A percentile compares a stretch with the other conserved stretches of the same genome.
phyloP scores from a whole-genome alignment of 92 coral and sea anemone species.

The Meandrina meandrites region DNA sequence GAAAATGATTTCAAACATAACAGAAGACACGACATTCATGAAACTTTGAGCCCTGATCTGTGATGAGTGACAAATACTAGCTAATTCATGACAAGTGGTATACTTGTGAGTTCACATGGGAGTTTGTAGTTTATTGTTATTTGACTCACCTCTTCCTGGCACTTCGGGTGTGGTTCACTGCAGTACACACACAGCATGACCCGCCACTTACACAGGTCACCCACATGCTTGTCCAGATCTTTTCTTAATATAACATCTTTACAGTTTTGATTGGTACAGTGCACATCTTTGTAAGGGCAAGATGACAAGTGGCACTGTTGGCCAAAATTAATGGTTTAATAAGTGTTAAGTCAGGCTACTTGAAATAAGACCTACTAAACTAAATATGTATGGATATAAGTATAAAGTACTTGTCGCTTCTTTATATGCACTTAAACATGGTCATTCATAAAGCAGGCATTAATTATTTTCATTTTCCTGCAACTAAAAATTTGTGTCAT shows the following conservation, averaged over 20 bases:
- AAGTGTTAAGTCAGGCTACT: background rate
- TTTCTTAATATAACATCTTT: background rate
- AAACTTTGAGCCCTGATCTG: too few relatives aligned
- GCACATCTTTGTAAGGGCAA: background rate
- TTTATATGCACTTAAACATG: too few relatives aligned
- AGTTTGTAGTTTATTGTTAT: background rate
- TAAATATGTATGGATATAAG: too few relatives aligned
- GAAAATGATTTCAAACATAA: too few relatives aligned
- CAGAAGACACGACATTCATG: too few relatives aligned
- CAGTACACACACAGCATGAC: background rate
- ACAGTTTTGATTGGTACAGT: background rate
- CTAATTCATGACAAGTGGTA: too few relatives aligned
- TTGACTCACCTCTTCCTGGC: background rate
- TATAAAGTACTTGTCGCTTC: too few relatives aligned
- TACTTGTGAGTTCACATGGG: background rate
- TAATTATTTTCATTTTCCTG: too few relatives aligned
- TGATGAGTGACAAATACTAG: too few relatives aligned
- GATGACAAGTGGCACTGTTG: constrained; percentile 1
- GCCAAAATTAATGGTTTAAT: too few relatives aligned
- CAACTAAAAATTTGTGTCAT: too few relatives aligned
- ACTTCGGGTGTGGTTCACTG: background rate
- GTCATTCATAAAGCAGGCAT: too few relatives aligned
- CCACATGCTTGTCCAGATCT: background rate
- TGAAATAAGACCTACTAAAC: background rate
- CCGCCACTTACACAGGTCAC: background rate